These are phyloP conservation scores for Euzophera pinguis DNA, from an alignment of 2,888 invertebrate genomes.

Conservation along the genomic window DNA sequence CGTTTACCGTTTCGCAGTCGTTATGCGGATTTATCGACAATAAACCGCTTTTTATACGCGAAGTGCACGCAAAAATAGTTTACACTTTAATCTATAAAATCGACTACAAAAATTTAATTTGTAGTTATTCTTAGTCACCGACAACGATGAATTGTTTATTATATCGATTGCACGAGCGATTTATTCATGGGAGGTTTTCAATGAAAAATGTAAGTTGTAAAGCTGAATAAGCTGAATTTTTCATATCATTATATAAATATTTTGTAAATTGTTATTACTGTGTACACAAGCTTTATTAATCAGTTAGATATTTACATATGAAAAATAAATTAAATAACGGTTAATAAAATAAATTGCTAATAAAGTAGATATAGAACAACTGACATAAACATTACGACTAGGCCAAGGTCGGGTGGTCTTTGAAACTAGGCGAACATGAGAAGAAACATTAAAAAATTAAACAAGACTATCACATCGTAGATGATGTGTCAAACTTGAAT, in stretches of 20 bases:
- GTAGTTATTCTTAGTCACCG: conserved; percentile 14
- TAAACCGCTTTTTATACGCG: conserved; percentile 40
- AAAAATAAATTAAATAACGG: too few relatives aligned
- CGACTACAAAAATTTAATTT: conserved; percentile 16
- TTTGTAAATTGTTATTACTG: too few relatives aligned
- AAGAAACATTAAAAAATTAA: too few relatives aligned
- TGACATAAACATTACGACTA: too few relatives aligned
- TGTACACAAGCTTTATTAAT: too few relatives aligned
- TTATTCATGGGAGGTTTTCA: background rate
- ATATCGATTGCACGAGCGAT: conserved; percentile 11
- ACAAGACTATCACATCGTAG: too few relatives aligned
- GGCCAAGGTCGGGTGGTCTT: too few relatives aligned
- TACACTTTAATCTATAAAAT: conserved; percentile 22
- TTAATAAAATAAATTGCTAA: too few relatives aligned
- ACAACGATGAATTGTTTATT: conserved; percentile 9
- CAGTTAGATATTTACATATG: too few relatives aligned
- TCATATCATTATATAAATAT: background rate
- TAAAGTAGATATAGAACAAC: too few relatives aligned
- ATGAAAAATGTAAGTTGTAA: background rate
- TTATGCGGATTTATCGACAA: conserved; percentile 43
- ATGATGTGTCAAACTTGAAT: too few relatives aligned
- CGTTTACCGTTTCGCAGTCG: conserved; percentile 19
- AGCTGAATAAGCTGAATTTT: background rate
- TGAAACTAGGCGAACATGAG: too few relatives aligned
- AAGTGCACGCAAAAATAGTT: conserved; percentile 27